A percentile compares a stretch with the other conserved stretches of the same genome.
Conservation (phyloP, 2,888 invertebrate species). For the Amblyteles armatorius region DNA sequence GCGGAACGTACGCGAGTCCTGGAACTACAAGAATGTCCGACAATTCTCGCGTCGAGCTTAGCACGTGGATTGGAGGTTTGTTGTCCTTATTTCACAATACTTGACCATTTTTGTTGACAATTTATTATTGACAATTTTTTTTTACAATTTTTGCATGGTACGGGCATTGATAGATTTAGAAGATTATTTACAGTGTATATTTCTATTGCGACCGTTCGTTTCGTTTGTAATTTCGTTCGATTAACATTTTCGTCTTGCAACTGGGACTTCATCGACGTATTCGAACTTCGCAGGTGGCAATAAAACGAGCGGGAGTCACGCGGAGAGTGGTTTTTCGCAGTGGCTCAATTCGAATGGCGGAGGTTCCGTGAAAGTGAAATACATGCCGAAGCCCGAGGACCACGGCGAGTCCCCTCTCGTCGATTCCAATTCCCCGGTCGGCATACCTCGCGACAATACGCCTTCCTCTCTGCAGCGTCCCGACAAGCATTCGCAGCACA, state of each 20-base stretch:
- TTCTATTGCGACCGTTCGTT: too few species aligned
- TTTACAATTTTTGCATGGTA: too few species aligned
- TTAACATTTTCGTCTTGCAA: conserved; percentile 1
- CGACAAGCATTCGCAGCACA: conserved; percentile 83
- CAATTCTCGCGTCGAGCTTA: conserved; percentile 88
- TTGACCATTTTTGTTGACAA: too few species aligned
- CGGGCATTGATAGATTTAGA: too few species aligned
- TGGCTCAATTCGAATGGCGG: conserved; percentile 78
- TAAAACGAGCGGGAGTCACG: conserved; percentile 74
- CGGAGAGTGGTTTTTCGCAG: conserved; percentile 82
- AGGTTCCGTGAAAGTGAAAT: conserved; percentile 71
- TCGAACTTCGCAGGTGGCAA: conserved; percentile 74
- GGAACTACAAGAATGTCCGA: conserved; percentile 86
- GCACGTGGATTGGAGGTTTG: conserved; percentile 89
- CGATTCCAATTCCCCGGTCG: conserved; percentile 75
- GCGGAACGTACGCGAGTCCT: conserved; percentile 76
- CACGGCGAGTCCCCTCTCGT: conserved; percentile 67
- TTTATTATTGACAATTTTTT: too few species aligned
- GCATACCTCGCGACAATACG: conserved; percentile 78
- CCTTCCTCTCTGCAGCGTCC: conserved; percentile 81
- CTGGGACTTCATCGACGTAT: conserved; percentile 60
- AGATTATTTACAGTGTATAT: too few species aligned
- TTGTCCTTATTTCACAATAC: conserved; percentile 48
- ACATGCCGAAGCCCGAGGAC: conserved; percentile 48
- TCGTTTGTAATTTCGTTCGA: neutral